A percentile compares a stretch with the other conserved stretches of the same genome.
phyloP scores from a whole-genome alignment of 2,113 vertebrate genomes.

The Phalacrocorax carbo region DNA sequence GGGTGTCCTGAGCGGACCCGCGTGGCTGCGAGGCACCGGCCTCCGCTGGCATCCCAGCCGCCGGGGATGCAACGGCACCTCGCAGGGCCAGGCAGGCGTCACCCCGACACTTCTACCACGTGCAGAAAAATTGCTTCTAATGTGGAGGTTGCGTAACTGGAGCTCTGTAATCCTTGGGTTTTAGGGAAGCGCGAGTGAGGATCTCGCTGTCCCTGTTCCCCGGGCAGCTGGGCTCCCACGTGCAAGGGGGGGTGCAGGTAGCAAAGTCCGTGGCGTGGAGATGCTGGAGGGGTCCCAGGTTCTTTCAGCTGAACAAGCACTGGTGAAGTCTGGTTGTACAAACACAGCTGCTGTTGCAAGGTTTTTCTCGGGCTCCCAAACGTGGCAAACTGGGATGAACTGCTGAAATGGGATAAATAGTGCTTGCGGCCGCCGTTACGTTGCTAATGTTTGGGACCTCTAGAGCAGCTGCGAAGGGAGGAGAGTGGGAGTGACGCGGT shows the following conservation, averaged over 20 bases:
- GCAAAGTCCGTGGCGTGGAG: not conserved
- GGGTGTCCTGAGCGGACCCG: not conserved
- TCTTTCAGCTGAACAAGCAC: not conserved
- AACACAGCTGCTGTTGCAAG: not conserved
- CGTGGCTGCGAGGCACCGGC: not conserved
- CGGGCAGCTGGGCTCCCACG: not conserved
- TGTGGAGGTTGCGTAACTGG: not conserved
- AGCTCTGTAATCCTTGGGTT: not conserved
- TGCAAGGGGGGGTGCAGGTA: not conserved
- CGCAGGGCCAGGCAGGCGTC: fast-evolving
- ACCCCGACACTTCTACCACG: not conserved
- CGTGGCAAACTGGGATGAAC: not conserved
- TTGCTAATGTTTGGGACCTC: too few relatives aligned
- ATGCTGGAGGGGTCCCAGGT: not conserved
- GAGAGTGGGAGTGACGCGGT: not conserved
- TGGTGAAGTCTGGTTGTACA: not conserved
- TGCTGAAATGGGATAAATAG: not conserved
- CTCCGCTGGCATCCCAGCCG: not conserved
- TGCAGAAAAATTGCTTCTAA: not conserved
- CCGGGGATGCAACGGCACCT: too few relatives aligned
- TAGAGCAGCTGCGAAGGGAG: not conserved
- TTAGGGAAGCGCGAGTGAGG: not conserved
- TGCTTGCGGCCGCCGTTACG: fast-evolving
- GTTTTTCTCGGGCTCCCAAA: not conserved
- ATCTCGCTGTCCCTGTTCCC: not conserved